A percentile compares a stretch with the other conserved stretches of the same genome.
These are phyloP conservation scores for Pseudomugil gertrudae DNA, from an alignment of 2,797 vertebrate species.

Conservation along the genomic window DNA sequence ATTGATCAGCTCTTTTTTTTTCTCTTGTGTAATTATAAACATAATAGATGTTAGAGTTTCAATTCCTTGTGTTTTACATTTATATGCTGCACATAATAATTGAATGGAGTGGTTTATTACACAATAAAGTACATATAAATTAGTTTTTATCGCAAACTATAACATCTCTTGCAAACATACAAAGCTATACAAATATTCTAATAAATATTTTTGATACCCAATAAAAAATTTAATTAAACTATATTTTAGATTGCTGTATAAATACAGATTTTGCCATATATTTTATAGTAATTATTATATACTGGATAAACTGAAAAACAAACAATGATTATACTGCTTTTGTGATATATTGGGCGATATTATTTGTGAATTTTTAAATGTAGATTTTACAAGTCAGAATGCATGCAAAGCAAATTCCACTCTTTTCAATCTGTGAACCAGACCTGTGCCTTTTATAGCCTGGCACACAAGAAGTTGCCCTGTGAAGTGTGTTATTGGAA, in stretches of 20 bases:
- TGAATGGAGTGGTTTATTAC: background rate
- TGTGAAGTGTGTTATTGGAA: slow-evolving; percentile 83
- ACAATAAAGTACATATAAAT: background rate
- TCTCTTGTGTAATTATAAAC: background rate
- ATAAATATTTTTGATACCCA: too few relatives aligned
- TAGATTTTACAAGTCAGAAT: slow-evolving; percentile 31
- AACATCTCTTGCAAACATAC: background rate
- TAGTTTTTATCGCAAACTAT: background rate
- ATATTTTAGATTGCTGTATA: too few relatives aligned
- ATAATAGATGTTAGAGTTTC: background rate
- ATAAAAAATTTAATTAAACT: too few relatives aligned
- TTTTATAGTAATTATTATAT: background rate
- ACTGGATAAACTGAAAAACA: background rate
- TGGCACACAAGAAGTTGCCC: slow-evolving; percentile 70
- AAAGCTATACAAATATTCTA: too few relatives aligned
- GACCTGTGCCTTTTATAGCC: slow-evolving; percentile 65
- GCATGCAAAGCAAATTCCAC: slow-evolving; percentile 41
- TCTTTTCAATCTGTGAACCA: slow-evolving; percentile 54
- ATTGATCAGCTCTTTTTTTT: background rate
- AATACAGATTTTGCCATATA: too few relatives aligned
- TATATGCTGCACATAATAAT: background rate
- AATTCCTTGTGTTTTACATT: background rate
- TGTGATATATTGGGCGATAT: slow-evolving; percentile 10
- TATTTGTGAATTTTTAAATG: slow-evolving; percentile 32
- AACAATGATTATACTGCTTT: background rate